Conservation (phyloP, 2,113 vertebrate species). For the Psittacara wagleri region DNA sequence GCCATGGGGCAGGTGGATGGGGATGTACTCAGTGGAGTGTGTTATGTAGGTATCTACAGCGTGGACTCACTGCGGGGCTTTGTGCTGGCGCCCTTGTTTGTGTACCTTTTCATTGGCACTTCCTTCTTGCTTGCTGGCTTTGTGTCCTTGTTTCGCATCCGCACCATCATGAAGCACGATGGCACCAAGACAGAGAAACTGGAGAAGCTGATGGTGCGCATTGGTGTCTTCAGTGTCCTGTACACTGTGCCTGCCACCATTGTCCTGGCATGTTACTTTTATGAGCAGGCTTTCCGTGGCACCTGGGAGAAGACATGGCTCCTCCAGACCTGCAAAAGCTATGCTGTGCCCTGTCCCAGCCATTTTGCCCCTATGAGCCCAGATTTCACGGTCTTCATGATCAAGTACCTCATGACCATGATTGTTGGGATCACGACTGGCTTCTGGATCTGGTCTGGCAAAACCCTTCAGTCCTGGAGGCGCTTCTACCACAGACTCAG, state of each 20-base stretch:
- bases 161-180: constrained; percentile 98
- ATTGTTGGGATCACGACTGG: constrained; percentile 91
- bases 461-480: constrained; percentile 91
- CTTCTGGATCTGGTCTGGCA: constrained; percentile 95
- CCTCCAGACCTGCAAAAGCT: constrained; percentile 87
- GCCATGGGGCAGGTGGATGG: constrained; percentile 91
- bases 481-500: constrained; percentile 87
- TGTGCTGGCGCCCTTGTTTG: constrained; percentile 86
- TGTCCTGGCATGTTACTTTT: constrained; percentile 90
- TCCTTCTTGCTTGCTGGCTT: constrained; percentile 91
- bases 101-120: constrained; percentile 90
- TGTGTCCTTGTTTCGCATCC: constrained; percentile 91
- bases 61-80: constrained; percentile 87
- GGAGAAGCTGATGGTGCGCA: constrained; percentile 92
- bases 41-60: constrained; percentile 88
- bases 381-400: constrained; percentile 91
- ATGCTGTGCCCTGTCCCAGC: constrained; percentile 83
- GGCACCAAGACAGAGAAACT: constrained; percentile 95
- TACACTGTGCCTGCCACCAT: constrained; percentile 87
- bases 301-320: constrained; percentile 92
- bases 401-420: constrained; percentile 97
- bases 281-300: constrained; percentile 88
- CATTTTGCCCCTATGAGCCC: constrained; percentile 84
- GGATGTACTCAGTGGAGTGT: constrained; percentile 90
- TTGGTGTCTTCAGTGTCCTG: constrained; percentile 88